Base-by-base conservation (phyloP, 2,888 invertebrate species). In the Agapostemon virescens region DNA sequence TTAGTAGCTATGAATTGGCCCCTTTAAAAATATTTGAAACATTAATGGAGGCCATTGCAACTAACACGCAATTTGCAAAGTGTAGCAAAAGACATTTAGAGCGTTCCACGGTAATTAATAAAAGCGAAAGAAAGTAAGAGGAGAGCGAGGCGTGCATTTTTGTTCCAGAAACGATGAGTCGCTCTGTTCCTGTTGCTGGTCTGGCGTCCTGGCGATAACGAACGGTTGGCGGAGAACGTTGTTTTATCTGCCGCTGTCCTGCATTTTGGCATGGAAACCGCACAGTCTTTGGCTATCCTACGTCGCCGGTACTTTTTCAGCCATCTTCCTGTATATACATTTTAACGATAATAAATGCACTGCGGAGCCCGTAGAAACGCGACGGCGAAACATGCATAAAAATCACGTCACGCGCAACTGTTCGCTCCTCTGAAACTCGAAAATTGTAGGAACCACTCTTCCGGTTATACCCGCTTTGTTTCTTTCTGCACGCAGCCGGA, bases 231-330 rank as follows among this genome's bases (percentile, higher is more conserved):
- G 93, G 81, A 92, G 93, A 81, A 90, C 92, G 64, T 86, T 93
- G 79, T 91, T 93, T 82, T 93, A 93, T 88, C 87, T 92, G 42
- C 90, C 92, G 40, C 87, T 93, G 74, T 92, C 93, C 33, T 87
- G 92, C 64, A 85, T 92, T 74, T 89, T 93, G 83, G 93, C 93
- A 85, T 90, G 93, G 85, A 91, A 91, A 84, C 93, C 93, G 23
- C 91, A 93, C 85, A 90, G 91, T 72, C 90, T 93, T 42, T 93
- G 93, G 93, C 90, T 93, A 9, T 93, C 93, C 74, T 91, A 92
- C 76, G 92, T 93, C 20, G 92, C 93, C 83, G 93, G 93, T 93
- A 89, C 85, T 85, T 75, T 42, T 74, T 61, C 26, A 61, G 30
- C 3, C 58, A 30, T 61, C 33, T 61, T 33, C 7, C 30, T 33